Evolutionary conservation across 1,140 invertebrate genomes (phyloP).

Genomic region (Drosophila melanica): DNA sequence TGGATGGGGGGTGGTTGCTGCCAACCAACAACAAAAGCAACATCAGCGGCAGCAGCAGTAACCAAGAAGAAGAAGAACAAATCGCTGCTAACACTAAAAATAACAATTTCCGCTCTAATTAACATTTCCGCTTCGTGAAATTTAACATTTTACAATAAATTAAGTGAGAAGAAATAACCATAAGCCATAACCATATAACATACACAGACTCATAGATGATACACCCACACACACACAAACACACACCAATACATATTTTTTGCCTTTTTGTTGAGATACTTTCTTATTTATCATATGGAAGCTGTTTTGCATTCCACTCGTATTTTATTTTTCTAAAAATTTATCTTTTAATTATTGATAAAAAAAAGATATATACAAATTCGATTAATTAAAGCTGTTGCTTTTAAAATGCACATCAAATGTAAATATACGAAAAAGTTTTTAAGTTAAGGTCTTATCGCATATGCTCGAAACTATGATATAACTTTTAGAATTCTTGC

Average conservation of each 20-base stretch:
- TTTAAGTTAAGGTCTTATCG: not conserved
- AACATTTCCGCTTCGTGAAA: constrained; percentile 83
- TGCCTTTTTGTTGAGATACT: constrained; percentile 15
- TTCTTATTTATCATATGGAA: constrained; percentile 56
- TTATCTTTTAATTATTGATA: too few species aligned
- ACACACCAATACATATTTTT: not conserved
- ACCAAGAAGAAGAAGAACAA: constrained; percentile 39
- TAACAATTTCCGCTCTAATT: constrained; percentile 84
- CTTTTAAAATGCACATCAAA: too few species aligned
- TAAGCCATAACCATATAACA: constrained; percentile 60
- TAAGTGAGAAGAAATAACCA: constrained; percentile 79
- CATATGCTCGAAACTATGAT: not conserved
- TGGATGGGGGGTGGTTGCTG: too few species aligned
- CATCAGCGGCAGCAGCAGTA: not conserved
- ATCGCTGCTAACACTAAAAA: constrained; percentile 77
- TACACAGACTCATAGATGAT: constrained; percentile 18
- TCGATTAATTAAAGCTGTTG: too few species aligned
- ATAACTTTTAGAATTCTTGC: not conserved
- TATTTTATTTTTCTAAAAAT: not conserved
- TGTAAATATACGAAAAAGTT: too few species aligned
- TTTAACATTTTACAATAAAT: constrained; percentile 83
- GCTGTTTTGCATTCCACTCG: constrained; percentile 18
- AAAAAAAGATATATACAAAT: too few species aligned
- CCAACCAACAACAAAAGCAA: constrained; percentile 12
- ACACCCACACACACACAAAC: constrained; percentile 30